These are phyloP conservation scores for Gobionotothen gibberifrons DNA, from an alignment of 2,797 vertebrate genomes.

Conservation along the genomic window DNA sequence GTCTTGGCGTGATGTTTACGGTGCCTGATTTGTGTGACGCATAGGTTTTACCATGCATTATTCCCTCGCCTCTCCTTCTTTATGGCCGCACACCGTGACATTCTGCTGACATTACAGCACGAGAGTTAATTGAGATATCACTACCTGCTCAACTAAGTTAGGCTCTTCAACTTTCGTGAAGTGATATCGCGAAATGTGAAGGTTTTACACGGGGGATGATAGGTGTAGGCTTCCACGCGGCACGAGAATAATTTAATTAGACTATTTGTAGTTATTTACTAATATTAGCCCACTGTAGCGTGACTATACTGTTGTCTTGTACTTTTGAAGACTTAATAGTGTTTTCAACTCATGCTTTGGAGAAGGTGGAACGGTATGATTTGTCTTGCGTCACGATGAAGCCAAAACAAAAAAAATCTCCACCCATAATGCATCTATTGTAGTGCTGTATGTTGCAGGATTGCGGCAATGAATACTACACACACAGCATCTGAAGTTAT, in stretches of 20 bases:
- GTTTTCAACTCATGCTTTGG: constrained; percentile 40
- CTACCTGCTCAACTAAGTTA: constrained; percentile 17
- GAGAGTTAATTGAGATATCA: neutral
- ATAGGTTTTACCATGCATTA: constrained; percentile 71
- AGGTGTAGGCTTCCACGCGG: constrained; percentile 8
- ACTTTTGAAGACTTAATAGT: constrained; percentile 26
- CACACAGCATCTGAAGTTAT: constrained; percentile 1
- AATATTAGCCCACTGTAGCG: neutral
- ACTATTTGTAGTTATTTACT: constrained; percentile 5
- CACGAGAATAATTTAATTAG: constrained; percentile 13
- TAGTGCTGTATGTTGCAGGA: constrained; percentile 39
- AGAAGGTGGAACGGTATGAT: constrained; percentile 61
- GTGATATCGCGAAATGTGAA: constrained; percentile 23
- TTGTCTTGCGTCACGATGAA: constrained; percentile 66
- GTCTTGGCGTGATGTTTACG: constrained; percentile 58
- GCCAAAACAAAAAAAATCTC: constrained; percentile 57
- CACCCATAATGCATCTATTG: constrained; percentile 62
- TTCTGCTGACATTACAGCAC: constrained; percentile 25
- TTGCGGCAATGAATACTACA: neutral
- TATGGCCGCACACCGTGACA: constrained; percentile 19
- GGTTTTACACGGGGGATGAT: constrained; percentile 1
- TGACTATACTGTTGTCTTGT: constrained; percentile 13
- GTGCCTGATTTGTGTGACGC: constrained; percentile 76
- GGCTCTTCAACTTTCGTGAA: constrained; percentile 46
- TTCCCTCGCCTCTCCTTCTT: constrained; percentile 50